Conservation (phyloP, 2,888 invertebrate species). For the Perithous albicinctus region DNA sequence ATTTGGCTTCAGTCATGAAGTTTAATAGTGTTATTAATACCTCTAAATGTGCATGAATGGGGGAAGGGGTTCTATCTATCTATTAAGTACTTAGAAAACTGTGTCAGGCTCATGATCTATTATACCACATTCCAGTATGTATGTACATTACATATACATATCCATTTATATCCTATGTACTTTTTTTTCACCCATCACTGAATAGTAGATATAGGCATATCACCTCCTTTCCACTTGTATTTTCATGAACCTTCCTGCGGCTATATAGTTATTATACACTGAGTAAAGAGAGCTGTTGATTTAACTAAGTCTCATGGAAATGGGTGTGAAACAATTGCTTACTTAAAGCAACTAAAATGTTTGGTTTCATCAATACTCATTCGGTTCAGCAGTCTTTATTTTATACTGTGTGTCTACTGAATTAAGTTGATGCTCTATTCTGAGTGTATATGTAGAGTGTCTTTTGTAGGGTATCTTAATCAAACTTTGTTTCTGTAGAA, state of each 20-base stretch:
- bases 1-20: too few species aligned
- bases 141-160: too few species aligned
- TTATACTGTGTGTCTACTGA: too few species aligned
- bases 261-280: not conserved
- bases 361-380: too few species aligned
- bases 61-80: constrained; percentile 1
- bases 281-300: too few species aligned
- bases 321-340: too few species aligned
- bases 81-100: constrained; percentile 17
- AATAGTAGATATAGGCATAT: not conserved
- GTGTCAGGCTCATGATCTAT: constrained; percentile 16
- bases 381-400: too few species aligned
- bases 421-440: too few species aligned
- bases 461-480: not conserved
- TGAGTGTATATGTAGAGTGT: not conserved
- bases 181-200: not conserved
- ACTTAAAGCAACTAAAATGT: too few species aligned
- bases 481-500: not conserved
- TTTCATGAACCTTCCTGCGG: not conserved
- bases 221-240: not conserved
- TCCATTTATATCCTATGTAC: not conserved
- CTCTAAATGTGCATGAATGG: not conserved
- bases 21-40: too few species aligned
- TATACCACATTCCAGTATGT: constrained; percentile 9
- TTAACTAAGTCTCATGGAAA: too few species aligned